Percentiles rank a stretch among this genome's conserved stretches.
These are phyloP conservation scores for Panulirus ornatus DNA, from an alignment of 1,140 invertebrate species.

Conservation along the genomic window DNA sequence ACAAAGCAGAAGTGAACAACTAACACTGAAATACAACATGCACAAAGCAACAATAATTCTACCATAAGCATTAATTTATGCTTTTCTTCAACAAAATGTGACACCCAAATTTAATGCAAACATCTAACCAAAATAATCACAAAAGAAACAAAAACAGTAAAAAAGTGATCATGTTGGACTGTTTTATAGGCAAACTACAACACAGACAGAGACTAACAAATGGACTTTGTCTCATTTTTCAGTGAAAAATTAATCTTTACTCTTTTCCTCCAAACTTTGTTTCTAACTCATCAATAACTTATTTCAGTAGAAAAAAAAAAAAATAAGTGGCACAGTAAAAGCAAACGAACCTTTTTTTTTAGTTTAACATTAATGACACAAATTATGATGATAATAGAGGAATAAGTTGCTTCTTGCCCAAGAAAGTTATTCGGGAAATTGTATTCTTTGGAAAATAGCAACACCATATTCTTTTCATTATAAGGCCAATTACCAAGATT, in stretches of 20 bases:
- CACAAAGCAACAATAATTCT: too few relatives aligned
- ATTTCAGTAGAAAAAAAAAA: constrained; percentile 6
- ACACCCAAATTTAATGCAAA: not conserved
- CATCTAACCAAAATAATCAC: not conserved
- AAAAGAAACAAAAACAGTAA: too few relatives aligned
- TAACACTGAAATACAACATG: too few relatives aligned
- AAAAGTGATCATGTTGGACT: not conserved
- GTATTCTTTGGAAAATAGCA: not conserved
- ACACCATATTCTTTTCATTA: too few relatives aligned
- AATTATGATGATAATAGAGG: not conserved
- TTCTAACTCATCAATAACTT: not conserved
- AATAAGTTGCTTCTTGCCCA: not conserved
- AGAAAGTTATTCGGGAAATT: not conserved
- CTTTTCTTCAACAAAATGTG: not conserved
- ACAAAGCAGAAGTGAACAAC: too few relatives aligned
- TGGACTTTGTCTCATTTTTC: not conserved
- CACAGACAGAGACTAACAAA: not conserved
- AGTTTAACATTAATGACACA: not conserved
- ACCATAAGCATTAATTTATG: not conserved
- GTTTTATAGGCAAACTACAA: not conserved
- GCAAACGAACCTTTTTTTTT: not conserved
- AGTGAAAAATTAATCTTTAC: not conserved
- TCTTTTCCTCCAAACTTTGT: not conserved
- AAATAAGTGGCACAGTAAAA: not conserved
- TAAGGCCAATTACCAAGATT: too few relatives aligned